Percentiles rank a stretch among this genome's conserved stretches.
Conservation (phyloP, 1,140 invertebrate species). For the Pachypsylla venusta region DNA sequence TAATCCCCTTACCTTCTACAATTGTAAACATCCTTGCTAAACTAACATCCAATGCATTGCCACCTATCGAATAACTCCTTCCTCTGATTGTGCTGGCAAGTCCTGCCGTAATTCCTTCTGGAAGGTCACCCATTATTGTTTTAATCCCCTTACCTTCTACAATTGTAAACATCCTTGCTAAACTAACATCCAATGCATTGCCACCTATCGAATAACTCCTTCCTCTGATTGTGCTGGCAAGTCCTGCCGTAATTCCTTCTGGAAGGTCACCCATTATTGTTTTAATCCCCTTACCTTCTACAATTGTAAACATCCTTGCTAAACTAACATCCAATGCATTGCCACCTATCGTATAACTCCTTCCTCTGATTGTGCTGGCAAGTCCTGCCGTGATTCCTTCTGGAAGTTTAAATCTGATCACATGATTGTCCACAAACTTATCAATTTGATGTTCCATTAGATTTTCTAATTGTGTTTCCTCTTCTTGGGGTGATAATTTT, state of each 20-base stretch:
- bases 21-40: slow-evolving; percentile 13
- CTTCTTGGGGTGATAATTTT: slow-evolving; percentile 13
- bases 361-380: slow-evolving; percentile 4
- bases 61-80: neutral
- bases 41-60: slow-evolving; percentile 21
- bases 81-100: slow-evolving; percentile 8
- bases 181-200: slow-evolving; percentile 20
- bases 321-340: slow-evolving; percentile 21
- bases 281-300: slow-evolving; percentile 3
- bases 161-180: slow-evolving; percentile 13
- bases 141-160: slow-evolving; percentile 4
- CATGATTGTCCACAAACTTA: slow-evolving; percentile 18
- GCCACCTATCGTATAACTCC: slow-evolving; percentile 1
- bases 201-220: slow-evolving; percentile 5
- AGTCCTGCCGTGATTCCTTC: slow-evolving; percentile 15
- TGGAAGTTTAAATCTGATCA: slow-evolving; percentile 18
- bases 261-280: too few relatives aligned
- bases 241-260: slow-evolving; percentile 14
- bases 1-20: slow-evolving; percentile 4
- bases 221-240: slow-evolving; percentile 6
- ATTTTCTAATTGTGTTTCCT: slow-evolving; percentile 14
- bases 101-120: slow-evolving; percentile 15
- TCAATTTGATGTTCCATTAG: slow-evolving; percentile 19
- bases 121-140: too few relatives aligned
- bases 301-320: slow-evolving; percentile 9